phyloP scores from a whole-genome alignment of 2,888 invertebrate genomes.

The Pyrgus malvae region DNA sequence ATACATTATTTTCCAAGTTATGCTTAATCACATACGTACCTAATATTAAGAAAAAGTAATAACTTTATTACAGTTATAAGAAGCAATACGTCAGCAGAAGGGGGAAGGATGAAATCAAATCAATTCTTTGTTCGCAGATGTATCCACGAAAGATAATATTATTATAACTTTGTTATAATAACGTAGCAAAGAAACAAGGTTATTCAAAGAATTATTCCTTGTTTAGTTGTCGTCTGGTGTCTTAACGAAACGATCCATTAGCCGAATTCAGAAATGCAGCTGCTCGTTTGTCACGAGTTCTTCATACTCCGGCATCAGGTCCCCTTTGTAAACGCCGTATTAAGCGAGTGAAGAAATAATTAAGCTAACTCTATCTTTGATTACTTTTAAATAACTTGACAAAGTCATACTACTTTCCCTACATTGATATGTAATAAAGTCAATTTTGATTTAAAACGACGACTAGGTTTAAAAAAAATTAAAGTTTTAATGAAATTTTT shows the following conservation, averaged over 20 bases:
- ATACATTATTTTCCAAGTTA: not conserved
- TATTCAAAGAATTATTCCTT: not conserved
- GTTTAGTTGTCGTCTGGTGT: not conserved
- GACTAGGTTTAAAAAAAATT: too few species aligned
- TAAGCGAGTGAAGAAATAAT: too few species aligned
- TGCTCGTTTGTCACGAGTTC: not conserved
- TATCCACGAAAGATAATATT: not conserved
- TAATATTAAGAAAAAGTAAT: not conserved
- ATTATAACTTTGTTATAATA: constrained; percentile 1
- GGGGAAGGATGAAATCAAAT: constrained; percentile 2
- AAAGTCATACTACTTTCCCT: too few species aligned
- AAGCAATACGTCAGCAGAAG: constrained; percentile 1
- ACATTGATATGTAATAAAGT: too few species aligned
- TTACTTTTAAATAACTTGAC: too few species aligned
- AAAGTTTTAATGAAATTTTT: too few species aligned
- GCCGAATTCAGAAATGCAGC: not conserved
- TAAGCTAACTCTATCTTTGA: too few species aligned
- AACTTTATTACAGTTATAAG: constrained; percentile 2
- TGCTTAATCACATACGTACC: not conserved
- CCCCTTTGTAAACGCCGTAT: too few species aligned
- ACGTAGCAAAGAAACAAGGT: not conserved
- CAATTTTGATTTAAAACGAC: too few species aligned
- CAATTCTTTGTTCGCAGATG: not conserved
- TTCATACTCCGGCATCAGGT: not conserved
- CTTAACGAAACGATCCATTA: not conserved